Percentiles rank a stretch among this genome's conserved stretches.
phyloP scores from a whole-genome alignment of 1,140 invertebrate genomes.

The Neuroterus valhalla region DNA sequence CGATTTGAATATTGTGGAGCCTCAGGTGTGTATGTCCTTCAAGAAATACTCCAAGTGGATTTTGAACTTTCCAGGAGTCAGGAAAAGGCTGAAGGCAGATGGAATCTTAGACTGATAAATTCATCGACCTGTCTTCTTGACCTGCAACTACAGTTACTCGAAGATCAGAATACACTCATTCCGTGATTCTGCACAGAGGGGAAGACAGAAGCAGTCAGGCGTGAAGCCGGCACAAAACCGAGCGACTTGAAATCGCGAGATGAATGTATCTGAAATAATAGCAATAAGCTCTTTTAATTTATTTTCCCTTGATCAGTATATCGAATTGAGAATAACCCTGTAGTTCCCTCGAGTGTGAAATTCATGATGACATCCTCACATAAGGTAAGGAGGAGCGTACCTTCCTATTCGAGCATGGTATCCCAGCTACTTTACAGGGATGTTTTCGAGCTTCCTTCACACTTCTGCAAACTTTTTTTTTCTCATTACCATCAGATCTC shows the following conservation, averaged over 20 bases:
- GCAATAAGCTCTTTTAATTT: no score
- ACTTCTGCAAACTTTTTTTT: constrained; percentile 19
- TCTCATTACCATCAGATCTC: constrained; percentile 29
- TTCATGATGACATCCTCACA: constrained; percentile 22
- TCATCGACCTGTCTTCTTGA: no score
- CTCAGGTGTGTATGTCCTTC: neutral
- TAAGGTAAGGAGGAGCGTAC: constrained; percentile 17
- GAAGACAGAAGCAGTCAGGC: no score
- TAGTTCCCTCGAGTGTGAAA: neutral
- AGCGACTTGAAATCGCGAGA: no score
- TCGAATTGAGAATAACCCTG: no score
- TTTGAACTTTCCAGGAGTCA: neutral
- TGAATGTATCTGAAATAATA: no score
- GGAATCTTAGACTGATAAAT: neutral
- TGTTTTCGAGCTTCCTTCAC: constrained; percentile 22
- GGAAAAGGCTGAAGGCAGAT: neutral
- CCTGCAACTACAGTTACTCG: no score
- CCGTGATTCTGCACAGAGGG: no score
- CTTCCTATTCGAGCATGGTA: constrained; percentile 10
- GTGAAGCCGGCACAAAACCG: no score
- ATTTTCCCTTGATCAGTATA: no score
- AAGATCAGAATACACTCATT: no score
- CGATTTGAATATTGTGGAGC: constrained; percentile 5
- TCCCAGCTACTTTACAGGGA: constrained; percentile 2
- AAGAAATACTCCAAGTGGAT: neutral